Evolutionary conservation across 2,113 vertebrate genomes (phyloP), one percentile per base, ranked within the genome.

Genomic region (Spermophilus dauricus): DNA sequence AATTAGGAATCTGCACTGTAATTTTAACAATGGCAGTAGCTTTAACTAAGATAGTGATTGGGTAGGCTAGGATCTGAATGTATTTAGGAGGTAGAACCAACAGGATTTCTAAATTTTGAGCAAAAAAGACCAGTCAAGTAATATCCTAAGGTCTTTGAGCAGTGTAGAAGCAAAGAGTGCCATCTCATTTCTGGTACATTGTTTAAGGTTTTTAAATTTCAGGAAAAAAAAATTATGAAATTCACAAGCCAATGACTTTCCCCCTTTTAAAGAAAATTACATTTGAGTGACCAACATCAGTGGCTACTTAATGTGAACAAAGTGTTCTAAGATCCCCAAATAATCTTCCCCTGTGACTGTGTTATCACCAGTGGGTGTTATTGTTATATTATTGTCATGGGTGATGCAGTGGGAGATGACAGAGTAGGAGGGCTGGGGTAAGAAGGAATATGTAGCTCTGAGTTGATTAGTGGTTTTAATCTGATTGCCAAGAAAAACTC

Each of bases 11-110:
- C 5, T 56, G 2, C 76, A 28, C 16, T 77, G 13, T 91, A n/a
- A 48, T 63, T 78, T 32, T 67, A 39, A 72, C 28, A 26, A 1
- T 34, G 34, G 24, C 32, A 8, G 63, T 45, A 48, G n/a, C n/a
- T 51, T 85, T 37, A 3, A 30, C 70, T 42, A 13, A 91, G 53
- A 12, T 89, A 14, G 56, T 58, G 78, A 22, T 69, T 72, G 69
- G 16, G 28, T 85, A 34, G 53, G 14, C 28, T 91, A 28, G 48
- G 3, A 0, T 94, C 28, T 90, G 45, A 30, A 14, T 86, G 2
- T 92, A 24, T 89, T 88, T 78, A 85, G 67, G 13, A 93, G 81
- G 42, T 72, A 91, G 85, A 86, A 28, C 18, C 51, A 90, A 12
- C 7, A 72, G 30, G 4, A 85, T 77, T 84, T 80, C 72, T 88